Base-by-base conservation (phyloP, 2,888 invertebrate species). In the Lordiphosa fenestrarum region DNA sequence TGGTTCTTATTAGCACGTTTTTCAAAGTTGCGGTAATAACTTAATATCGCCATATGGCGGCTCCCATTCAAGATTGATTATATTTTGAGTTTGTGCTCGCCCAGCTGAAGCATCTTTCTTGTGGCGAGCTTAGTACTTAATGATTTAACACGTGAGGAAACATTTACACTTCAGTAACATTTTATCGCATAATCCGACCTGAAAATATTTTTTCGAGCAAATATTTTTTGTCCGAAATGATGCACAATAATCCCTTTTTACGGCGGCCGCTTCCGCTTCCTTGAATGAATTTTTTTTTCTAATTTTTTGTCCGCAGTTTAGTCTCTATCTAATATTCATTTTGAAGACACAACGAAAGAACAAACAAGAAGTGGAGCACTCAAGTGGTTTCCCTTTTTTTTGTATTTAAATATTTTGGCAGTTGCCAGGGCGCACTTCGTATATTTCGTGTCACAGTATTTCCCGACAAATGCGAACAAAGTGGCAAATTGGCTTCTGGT, bases 201-300 rank as follows among this genome's bases (percentile, higher is more conserved):
- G 57, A 60, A 59, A 69, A 73, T 75, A 71, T 71, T 66, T 64
- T 65, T 61, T 49, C 21, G 19, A 25, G 35, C 51, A 40, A 61
- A 42, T 19, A 30, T 47, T 59, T 49, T 58, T 33, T 25, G 3
- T 7, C 19, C 42, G 9, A 30, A 30, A 30, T 23, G 12, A 10
- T 40, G 21, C 82, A 75, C 78, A 82, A 72, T 77, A 78, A 82
- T 80, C 71, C 73, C 78, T 64, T 77, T 74, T 71, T 71, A 73
- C 46, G 64, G 62, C 73, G 37, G 53, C 50, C 42, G 50, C 54
- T 56, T 55, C 50, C 57, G 66, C 58, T 58, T 59, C 53, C 56
- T 56, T 54, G 51, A n/a, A n/a, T n/a, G 51, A 53, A 46, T 44
- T 61, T 42, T 49, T 33, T 54, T 12, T 53, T 48, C n/a, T n/a